Conservation (phyloP, 2,888 invertebrate species). For the Trileptium ribeirensis region DNA sequence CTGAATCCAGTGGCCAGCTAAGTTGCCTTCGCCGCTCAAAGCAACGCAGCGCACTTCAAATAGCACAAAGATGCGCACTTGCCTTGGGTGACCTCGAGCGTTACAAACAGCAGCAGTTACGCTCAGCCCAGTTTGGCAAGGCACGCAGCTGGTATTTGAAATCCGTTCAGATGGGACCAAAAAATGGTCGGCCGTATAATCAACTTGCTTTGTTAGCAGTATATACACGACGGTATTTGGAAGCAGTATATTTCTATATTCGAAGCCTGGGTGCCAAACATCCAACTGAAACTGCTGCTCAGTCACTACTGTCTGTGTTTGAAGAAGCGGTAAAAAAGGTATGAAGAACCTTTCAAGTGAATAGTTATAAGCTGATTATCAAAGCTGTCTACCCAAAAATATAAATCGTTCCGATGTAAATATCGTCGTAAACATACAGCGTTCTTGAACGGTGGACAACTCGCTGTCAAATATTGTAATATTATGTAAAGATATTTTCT, state of each 20-base stretch:
- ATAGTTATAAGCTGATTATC: too few species aligned
- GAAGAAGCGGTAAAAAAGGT: slow-evolving; percentile 81
- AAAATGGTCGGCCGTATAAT: slow-evolving; percentile 88
- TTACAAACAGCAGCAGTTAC: slow-evolving; percentile 69
- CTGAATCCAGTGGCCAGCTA: too few species aligned
- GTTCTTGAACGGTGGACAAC: too few species aligned
- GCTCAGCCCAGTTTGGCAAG: slow-evolving; percentile 70
- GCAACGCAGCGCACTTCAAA: not conserved
- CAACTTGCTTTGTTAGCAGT: slow-evolving; percentile 81
- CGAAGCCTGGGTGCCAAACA: slow-evolving; percentile 86
- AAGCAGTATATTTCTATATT: slow-evolving; percentile 94
- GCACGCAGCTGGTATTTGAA: slow-evolving; percentile 80
- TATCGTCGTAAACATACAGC: too few species aligned
- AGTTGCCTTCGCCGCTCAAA: slow-evolving; percentile 44
- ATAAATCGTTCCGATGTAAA: too few species aligned
- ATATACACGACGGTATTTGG: slow-evolving; percentile 62
- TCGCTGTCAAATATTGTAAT: too few species aligned
- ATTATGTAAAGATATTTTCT: too few species aligned
- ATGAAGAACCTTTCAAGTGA: too few species aligned
- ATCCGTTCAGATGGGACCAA: slow-evolving; percentile 84
- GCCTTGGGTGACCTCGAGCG: slow-evolving; percentile 85
- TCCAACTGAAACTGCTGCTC: slow-evolving; percentile 82
- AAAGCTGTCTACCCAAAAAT: too few species aligned
- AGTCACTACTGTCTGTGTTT: slow-evolving; percentile 75
- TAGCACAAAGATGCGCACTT: slow-evolving; percentile 75